Percentiles rank a stretch among this genome's conserved stretches.
These are phyloP conservation scores for Drosophila sulfurigaster DNA, from an alignment of 1,140 invertebrate species.

Conservation along the genomic window DNA sequence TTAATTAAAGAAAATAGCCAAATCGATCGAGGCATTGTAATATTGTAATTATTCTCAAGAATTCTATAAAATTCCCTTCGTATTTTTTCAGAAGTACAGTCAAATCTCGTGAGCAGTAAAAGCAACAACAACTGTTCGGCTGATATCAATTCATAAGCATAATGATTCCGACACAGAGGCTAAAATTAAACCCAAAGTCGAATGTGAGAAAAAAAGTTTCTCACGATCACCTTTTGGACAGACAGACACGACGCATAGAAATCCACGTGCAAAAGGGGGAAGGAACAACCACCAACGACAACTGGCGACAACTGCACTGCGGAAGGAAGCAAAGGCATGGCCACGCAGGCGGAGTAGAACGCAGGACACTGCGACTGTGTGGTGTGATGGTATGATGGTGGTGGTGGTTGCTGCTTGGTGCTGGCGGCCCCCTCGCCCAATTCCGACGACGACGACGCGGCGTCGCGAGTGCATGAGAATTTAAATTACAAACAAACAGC, in stretches of 20 bases:
- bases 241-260: conserved; percentile 62
- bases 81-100: conserved; percentile 66
- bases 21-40: too few relatives aligned
- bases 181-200: conserved; percentile 74
- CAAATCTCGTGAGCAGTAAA: conserved; percentile 30
- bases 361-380: conserved; percentile 31
- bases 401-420: conserved; percentile 47
- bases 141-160: conserved; percentile 79
- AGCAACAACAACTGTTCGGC: conserved; percentile 52
- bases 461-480: conserved; percentile 72
- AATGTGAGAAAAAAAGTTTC: conserved; percentile 84
- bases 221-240: conserved; percentile 80
- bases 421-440: conserved; percentile 47
- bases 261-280: conserved; percentile 85
- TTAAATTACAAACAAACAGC: conserved; percentile 77
- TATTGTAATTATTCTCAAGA: not conserved
- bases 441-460: conserved; percentile 34
- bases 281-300: conserved; percentile 64
- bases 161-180: conserved; percentile 68
- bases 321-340: conserved; percentile 51
- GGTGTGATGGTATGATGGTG: conserved; percentile 7
- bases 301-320: conserved; percentile 40
- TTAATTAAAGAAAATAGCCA: too few relatives aligned
- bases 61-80: not conserved
- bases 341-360: conserved; percentile 71